Conservation (phyloP, 2,113 vertebrate genomes). For the Pseudorectes ferrugineus region DNA sequence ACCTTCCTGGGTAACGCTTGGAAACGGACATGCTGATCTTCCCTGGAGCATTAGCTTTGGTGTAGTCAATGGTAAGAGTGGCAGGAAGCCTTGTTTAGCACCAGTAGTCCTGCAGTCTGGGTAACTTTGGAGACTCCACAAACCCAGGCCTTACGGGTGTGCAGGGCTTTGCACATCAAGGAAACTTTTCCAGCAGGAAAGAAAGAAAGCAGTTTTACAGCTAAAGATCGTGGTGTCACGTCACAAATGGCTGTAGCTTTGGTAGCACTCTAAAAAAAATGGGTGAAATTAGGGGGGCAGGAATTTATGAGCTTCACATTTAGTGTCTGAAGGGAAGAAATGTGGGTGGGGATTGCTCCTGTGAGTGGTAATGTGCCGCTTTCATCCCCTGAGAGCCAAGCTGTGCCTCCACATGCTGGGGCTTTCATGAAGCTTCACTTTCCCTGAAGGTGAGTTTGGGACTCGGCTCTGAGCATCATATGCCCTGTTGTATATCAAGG, state of each 20-base stretch:
- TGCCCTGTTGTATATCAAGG: background rate
- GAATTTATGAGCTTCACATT: background rate
- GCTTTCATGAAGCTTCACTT: background rate
- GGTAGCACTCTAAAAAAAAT: background rate
- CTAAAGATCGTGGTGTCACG: rapidly evolving
- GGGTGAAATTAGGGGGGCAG: background rate
- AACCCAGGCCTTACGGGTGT: rapidly evolving
- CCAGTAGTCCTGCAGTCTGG: rapidly evolving
- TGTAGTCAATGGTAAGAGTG: rapidly evolving
- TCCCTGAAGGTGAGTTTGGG: background rate
- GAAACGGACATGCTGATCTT: background rate
- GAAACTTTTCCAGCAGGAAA: background rate
- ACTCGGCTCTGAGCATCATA: background rate
- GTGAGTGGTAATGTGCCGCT: background rate
- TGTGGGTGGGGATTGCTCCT: background rate
- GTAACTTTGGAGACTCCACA: rapidly evolving
- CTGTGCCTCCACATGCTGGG: background rate
- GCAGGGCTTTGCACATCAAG: background rate
- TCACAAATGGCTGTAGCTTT: background rate
- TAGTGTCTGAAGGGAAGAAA: background rate
- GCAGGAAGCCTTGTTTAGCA: background rate
- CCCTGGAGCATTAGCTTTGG: background rate
- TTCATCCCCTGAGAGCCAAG: background rate
- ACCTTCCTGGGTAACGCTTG: background rate
- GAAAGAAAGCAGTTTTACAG: background rate